Evolutionary conservation across 2,797 vertebrate species (phyloP).

Genomic region (Streptopelia turtur): DNA sequence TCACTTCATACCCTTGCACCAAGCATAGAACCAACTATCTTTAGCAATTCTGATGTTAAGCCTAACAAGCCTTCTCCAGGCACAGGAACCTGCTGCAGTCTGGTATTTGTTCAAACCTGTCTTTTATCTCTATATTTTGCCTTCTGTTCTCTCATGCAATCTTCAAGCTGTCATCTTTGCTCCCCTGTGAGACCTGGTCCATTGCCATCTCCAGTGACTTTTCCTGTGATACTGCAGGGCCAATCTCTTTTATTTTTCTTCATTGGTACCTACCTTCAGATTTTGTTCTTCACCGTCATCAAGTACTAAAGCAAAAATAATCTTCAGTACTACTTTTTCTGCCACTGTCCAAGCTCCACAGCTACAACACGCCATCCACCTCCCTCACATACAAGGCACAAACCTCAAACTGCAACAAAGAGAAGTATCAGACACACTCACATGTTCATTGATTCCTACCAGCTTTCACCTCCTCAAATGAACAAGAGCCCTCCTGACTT

Average conservation of each 20-base stretch:
- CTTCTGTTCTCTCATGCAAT: neutral
- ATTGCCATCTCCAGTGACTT: neutral
- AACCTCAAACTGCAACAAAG: neutral
- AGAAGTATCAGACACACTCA: neutral
- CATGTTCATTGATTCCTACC: neutral
- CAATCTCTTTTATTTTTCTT: neutral
- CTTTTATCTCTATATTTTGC: neutral
- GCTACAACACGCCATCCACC: neutral
- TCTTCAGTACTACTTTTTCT: neutral
- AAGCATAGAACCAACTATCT: neutral
- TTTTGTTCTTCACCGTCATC: neutral
- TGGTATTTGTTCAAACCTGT: neutral
- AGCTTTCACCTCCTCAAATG: neutral
- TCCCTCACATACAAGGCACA: neutral
- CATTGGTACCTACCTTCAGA: neutral
- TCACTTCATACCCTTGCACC: neutral
- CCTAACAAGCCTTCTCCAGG: neutral
- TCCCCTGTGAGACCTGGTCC: neutral
- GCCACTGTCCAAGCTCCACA: neutral
- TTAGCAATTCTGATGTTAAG: neutral
- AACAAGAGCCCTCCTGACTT: neutral
- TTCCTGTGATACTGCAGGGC: neutral
- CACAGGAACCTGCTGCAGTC: neutral
- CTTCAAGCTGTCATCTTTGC: neutral
- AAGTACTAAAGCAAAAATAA: neutral